phyloP scores from a whole-genome alignment of 1,140 invertebrate species.

The Drosophila nigromelanica region DNA sequence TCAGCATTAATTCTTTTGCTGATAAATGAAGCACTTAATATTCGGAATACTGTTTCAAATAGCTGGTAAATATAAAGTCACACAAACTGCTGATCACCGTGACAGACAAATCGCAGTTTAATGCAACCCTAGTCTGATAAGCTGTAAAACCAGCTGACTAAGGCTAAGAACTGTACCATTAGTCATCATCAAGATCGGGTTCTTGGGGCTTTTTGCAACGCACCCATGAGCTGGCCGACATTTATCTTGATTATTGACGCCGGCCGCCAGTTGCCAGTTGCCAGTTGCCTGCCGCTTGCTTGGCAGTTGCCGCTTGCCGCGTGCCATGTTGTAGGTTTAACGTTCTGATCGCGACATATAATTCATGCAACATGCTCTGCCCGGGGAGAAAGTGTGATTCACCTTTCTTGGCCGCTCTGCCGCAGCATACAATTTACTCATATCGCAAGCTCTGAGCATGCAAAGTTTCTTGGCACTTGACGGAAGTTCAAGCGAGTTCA shows the following conservation, averaged over 20 bases:
- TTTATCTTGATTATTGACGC: slow-evolving; percentile 78
- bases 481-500: slow-evolving; percentile 69
- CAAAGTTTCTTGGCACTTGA: slow-evolving; percentile 56
- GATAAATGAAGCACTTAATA: slow-evolving; percentile 33
- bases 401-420: slow-evolving; percentile 48
- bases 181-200: slow-evolving; percentile 71
- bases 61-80: slow-evolving; percentile 11
- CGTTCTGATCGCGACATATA: slow-evolving; percentile 72
- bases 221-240: slow-evolving; percentile 65
- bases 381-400: slow-evolving; percentile 77
- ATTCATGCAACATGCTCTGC: slow-evolving; percentile 57
- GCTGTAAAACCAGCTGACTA: slow-evolving; percentile 69
- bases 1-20: slow-evolving; percentile 16
- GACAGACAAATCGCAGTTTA: slow-evolving; percentile 40
- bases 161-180: slow-evolving; percentile 64
- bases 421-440: background rate
- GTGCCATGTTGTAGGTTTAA: slow-evolving; percentile 12
- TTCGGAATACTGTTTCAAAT: slow-evolving; percentile 12
- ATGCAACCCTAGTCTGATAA: slow-evolving; percentile 39
- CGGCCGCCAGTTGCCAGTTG: slow-evolving; percentile 10
- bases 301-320: background rate
- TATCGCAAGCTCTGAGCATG: slow-evolving; percentile 24
- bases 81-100: slow-evolving; percentile 44
- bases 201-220: slow-evolving; percentile 62
- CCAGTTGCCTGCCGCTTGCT: background rate